Evolutionary conservation across 1,140 invertebrate genomes (phyloP).

Genomic region (Proales similis): DNA sequence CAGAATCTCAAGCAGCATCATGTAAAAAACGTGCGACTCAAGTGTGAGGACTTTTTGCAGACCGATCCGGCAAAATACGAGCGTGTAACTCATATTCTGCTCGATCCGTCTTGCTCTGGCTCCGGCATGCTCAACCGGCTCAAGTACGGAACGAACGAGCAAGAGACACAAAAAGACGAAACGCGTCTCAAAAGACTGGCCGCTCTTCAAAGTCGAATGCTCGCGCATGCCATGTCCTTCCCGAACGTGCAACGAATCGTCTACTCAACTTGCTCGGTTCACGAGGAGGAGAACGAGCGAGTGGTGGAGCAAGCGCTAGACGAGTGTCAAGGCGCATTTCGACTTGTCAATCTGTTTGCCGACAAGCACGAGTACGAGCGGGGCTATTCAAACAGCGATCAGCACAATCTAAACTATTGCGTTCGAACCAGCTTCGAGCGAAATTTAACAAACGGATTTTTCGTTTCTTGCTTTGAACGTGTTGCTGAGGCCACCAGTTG

Average conservation of each 20-base stretch:
- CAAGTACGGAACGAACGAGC: slow-evolving; percentile 9
- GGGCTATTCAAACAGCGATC: slow-evolving; percentile 12
- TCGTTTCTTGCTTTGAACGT: slow-evolving; percentile 33
- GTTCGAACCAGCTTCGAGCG: slow-evolving; percentile 22
- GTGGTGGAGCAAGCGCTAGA: slow-evolving; percentile 45
- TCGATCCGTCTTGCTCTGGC: slow-evolving; percentile 91
- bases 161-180: slow-evolving; percentile 26
- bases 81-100: slow-evolving; percentile 75
- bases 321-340: slow-evolving; percentile 29
- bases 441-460: slow-evolving; percentile 34
- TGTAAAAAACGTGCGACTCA: slow-evolving; percentile 57
- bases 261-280: slow-evolving; percentile 88
- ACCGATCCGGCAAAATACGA: slow-evolving; percentile 59
- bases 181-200: slow-evolving; percentile 56
- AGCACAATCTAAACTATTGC: slow-evolving; percentile 25
- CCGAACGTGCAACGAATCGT: slow-evolving; percentile 73
- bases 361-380: slow-evolving; percentile 25
- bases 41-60: slow-evolving; percentile 67
- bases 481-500: too few species aligned
- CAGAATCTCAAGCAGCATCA: slow-evolving; percentile 56
- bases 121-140: slow-evolving; percentile 62
- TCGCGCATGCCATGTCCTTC: slow-evolving; percentile 77
- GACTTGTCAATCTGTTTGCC: slow-evolving; percentile 17
- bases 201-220: slow-evolving; percentile 72
- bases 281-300: slow-evolving; percentile 82